phyloP scores from a whole-genome alignment of 1,140 invertebrate genomes.

The Aphidius gifuensis region DNA sequence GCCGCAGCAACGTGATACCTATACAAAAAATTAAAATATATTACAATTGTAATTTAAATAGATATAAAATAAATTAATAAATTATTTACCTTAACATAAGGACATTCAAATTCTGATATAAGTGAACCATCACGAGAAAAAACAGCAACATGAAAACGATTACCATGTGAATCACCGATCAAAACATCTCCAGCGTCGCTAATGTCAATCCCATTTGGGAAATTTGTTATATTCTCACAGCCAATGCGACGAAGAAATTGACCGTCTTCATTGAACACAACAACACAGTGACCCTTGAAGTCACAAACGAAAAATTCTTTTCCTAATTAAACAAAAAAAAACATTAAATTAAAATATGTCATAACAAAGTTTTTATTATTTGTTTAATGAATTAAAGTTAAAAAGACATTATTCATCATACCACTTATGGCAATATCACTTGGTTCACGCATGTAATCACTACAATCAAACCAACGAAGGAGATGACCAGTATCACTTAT shows the following conservation, averaged over 20 bases:
- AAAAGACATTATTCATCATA: conserved; percentile 43
- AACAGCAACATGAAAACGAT: conserved; percentile 94
- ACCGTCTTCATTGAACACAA: conserved; percentile 91
- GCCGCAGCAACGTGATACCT: conserved; percentile 96
- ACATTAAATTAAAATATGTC: conserved; percentile 1
- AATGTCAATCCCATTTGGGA: conserved; percentile 96
- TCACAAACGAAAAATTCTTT: conserved; percentile 97
- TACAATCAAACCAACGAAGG: conserved; percentile 93
- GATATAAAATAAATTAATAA: conserved; percentile 18
- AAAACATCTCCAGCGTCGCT: conserved; percentile 93
- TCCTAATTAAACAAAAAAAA: conserved; percentile 57
- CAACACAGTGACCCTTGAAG: conserved; percentile 96
- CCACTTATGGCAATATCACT: conserved; percentile 93
- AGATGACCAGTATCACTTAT: conserved; percentile 87
- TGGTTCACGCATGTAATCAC: conserved; percentile 94
- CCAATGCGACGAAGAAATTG: conserved; percentile 89
- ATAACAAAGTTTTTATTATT: not conserved
- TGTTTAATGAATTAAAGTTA: not conserved
- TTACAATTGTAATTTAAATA: conserved; percentile 10
- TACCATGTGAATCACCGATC: conserved; percentile 95
- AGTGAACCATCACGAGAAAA: conserved; percentile 83
- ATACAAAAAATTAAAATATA: conserved; percentile 9
- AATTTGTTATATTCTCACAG: conserved; percentile 92
- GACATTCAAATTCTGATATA: conserved; percentile 93
- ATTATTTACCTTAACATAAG: conserved; percentile 81